Conservation (phyloP, 53 echinoderm and acorn worm species). For the Zoroaster sp. region DNA sequence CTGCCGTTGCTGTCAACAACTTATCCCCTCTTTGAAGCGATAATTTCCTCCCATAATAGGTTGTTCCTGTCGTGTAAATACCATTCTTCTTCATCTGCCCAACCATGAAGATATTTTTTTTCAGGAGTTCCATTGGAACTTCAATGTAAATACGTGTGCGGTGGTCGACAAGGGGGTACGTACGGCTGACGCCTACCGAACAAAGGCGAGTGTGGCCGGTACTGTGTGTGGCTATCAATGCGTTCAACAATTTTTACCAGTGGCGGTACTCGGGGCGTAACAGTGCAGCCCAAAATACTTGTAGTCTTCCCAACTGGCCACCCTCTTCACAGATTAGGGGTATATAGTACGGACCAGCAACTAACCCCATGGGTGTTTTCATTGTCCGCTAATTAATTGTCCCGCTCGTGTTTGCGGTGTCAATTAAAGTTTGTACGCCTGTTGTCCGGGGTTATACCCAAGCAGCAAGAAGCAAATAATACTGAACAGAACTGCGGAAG, state of each 20-base stretch:
- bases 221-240: conserved; percentile 10
- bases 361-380: not conserved
- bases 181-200: conserved; percentile 47
- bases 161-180: conserved; percentile 41
- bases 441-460: not conserved
- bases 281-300: not conserved
- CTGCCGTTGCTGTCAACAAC: conserved; percentile 23
- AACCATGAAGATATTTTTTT: conserved; percentile 23
- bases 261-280: not conserved
- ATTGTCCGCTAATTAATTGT: conserved; percentile 22
- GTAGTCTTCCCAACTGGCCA: not conserved
- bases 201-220: conserved; percentile 35
- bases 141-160: conserved; percentile 43
- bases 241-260: not conserved
- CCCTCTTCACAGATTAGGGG: not conserved
- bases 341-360: not conserved
- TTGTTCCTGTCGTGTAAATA: conserved; percentile 19
- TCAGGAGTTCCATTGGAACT: not conserved
- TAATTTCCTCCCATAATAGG: conserved; percentile 19
- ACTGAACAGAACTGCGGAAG: too few species aligned
- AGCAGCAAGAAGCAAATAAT: too few species aligned
- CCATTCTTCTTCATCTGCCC: conserved; percentile 13
- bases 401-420: not conserved
- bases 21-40: not conserved
- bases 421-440: conserved; percentile 5